Percentiles rank a stretch among this genome's conserved stretches.
These are phyloP conservation scores for Galendromus occidentalis DNA, from an alignment of 1,140 invertebrate genomes.

Conservation along the genomic window DNA sequence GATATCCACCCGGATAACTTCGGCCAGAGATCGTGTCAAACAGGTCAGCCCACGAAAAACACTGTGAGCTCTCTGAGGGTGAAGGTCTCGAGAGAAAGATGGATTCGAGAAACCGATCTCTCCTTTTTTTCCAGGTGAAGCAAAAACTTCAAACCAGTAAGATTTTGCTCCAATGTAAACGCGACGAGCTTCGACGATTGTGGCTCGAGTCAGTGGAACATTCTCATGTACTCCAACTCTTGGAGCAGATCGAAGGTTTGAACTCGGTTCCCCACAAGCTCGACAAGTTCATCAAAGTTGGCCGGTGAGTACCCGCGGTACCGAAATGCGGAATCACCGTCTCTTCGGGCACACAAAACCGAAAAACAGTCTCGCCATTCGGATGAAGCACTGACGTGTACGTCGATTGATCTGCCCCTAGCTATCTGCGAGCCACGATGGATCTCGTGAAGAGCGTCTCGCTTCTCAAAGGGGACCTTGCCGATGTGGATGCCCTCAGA, in stretches of 20 bases:
- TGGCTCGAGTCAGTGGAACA: constrained; percentile 84
- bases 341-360: too few species aligned
- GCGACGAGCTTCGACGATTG: constrained; percentile 75
- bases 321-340: too few species aligned
- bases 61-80: too few species aligned
- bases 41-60: too few species aligned
- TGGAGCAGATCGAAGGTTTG: constrained; percentile 57
- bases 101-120: too few species aligned
- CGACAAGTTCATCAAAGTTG: constrained; percentile 31
- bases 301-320: background rate
- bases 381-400: constrained; percentile 47
- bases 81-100: too few species aligned
- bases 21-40: constrained; percentile 19
- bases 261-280: constrained; percentile 46
- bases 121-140: too few species aligned
- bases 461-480: constrained; percentile 45
- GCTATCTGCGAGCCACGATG: constrained; percentile 13
- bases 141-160: constrained; percentile 77
- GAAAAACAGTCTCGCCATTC: too few species aligned
- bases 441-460: constrained; percentile 21
- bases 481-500: constrained; percentile 55
- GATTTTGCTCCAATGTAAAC: constrained; percentile 61
- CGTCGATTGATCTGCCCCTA: constrained; percentile 28
- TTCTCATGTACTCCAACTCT: constrained; percentile 60
- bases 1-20: constrained; percentile 50